Percentiles rank a stretch among this genome's conserved stretches.
Conservation (phyloP, 64 coral and sea anemone genomes). For the Pachyseris speciosa region DNA sequence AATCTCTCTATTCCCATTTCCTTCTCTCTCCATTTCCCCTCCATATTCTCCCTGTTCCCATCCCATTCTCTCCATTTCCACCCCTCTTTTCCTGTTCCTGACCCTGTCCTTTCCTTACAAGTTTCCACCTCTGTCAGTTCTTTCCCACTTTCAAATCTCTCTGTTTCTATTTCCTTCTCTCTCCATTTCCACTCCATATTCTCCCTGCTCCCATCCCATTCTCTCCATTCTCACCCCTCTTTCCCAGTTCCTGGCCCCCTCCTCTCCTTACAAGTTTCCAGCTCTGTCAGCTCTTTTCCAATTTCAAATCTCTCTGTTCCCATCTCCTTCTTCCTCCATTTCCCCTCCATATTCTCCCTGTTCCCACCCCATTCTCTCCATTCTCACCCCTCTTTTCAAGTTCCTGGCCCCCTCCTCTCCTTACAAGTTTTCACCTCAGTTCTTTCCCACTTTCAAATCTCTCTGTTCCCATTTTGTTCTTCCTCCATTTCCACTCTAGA, state of each 20-base stretch:
- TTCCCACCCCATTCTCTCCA: neutral
- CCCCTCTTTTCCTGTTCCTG: too few relatives aligned
- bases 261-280: too few relatives aligned
- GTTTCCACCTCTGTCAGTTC: too few relatives aligned
- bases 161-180: neutral
- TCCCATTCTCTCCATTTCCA: neutral
- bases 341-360: neutral
- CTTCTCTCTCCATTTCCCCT: neutral
- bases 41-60: too few relatives aligned
- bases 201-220: too few relatives aligned
- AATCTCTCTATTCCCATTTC: neutral
- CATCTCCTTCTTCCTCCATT: neutral
- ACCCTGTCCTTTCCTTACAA: neutral
- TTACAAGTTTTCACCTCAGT: too few relatives aligned
- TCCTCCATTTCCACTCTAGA: neutral
- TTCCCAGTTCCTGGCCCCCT: too few relatives aligned
- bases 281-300: neutral
- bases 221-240: neutral
- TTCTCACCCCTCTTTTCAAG: neutral
- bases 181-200: neutral
- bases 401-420: neutral
- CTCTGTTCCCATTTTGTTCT: neutral
- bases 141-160: neutral
- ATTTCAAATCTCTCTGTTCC: neutral
- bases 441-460: neutral